These are phyloP conservation scores for Chaenocephalus aceratus DNA, from an alignment of 2,113 vertebrate genomes.

Conservation along the genomic window DNA sequence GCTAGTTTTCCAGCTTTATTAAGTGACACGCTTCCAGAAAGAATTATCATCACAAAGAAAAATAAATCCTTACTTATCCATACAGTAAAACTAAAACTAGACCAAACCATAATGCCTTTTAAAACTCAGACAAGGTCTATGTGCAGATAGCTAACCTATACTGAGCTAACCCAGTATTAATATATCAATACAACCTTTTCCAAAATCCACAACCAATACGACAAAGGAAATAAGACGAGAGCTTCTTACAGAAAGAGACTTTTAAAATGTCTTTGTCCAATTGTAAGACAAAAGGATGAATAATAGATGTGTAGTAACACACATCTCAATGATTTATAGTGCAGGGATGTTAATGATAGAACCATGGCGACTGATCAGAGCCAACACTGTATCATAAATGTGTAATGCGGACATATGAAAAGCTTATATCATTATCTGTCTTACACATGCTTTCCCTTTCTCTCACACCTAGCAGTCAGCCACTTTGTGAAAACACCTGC, in stretches of 20 bases:
- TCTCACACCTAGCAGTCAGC: neutral
- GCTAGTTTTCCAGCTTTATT: neutral
- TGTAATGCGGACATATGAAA: neutral
- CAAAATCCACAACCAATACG: neutral
- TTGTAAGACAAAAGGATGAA: neutral
- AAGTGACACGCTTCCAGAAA: neutral
- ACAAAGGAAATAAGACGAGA: neutral
- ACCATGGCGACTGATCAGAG: neutral
- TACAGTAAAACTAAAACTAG: too few species aligned
- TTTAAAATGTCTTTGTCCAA: neutral
- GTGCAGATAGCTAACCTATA: neutral
- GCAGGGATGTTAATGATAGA: neutral
- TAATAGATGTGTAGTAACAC: neutral
- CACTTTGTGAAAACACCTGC: constrained; percentile 30
- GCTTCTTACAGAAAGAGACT: neutral
- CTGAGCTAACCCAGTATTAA: neutral
- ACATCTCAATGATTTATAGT: neutral
- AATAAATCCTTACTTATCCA: neutral
- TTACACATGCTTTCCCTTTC: neutral
- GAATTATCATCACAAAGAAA: neutral
- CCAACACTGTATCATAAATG: neutral
- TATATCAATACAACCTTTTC: too few species aligned
- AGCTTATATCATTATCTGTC: neutral
- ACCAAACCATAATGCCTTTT: too few species aligned
- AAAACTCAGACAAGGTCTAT: too few species aligned